A percentile compares a stretch with the other conserved stretches of the same genome.
phyloP scores from a whole-genome alignment of 1,140 invertebrate genomes.

The Streblospio benedicti region DNA sequence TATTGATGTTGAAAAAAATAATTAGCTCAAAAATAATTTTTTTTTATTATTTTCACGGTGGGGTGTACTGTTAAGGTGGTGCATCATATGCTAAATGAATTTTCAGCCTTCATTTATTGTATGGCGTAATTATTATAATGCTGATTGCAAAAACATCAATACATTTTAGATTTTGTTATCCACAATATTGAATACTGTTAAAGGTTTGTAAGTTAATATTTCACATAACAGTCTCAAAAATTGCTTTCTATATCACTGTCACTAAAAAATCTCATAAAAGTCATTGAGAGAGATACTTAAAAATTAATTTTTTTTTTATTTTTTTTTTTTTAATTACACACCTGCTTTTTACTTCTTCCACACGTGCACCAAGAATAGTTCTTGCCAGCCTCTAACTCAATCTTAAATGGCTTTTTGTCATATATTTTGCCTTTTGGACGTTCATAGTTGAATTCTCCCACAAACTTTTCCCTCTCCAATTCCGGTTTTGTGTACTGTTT shows the following conservation, averaged over 20 bases:
- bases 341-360: conserved; percentile 76
- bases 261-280: too few relatives aligned
- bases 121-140: too few relatives aligned
- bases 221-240: neutral
- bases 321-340: conserved; percentile 28
- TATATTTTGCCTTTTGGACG: conserved; percentile 33
- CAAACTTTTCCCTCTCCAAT: conserved; percentile 29
- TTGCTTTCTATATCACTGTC: neutral
- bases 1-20: too few relatives aligned
- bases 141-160: too few relatives aligned
- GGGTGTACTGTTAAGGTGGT: too few relatives aligned
- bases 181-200: too few relatives aligned
- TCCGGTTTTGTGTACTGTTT: too few relatives aligned
- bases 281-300: neutral
- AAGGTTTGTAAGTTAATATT: neutral
- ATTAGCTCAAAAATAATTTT: too few relatives aligned
- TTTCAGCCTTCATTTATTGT: too few relatives aligned
- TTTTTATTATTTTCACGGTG: too few relatives aligned
- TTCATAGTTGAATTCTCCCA: conserved; percentile 25
- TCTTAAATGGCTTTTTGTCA: conserved; percentile 81
- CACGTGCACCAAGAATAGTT: conserved; percentile 85
- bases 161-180: too few relatives aligned
- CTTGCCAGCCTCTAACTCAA: conserved; percentile 59
- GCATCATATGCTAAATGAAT: too few relatives aligned
- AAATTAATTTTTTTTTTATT: neutral